Percentiles rank a stretch among this genome's conserved stretches.
Conservation (phyloP, 2,113 vertebrate species). For the Antigone vipio region DNA sequence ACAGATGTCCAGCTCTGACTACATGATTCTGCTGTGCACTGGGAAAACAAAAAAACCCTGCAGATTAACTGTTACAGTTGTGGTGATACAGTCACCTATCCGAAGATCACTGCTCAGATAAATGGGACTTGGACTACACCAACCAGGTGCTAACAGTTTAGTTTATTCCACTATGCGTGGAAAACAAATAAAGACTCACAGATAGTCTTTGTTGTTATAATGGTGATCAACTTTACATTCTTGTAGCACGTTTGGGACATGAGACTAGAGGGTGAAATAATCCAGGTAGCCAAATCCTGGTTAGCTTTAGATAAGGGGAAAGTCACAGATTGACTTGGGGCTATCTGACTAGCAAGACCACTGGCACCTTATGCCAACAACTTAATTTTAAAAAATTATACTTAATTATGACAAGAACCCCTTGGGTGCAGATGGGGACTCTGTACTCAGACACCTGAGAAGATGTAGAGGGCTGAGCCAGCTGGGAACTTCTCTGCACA, state of each 20-base stretch:
- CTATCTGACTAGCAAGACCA: neutral
- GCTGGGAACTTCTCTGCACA: neutral
- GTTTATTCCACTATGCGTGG: accelerated
- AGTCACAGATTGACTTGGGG: neutral
- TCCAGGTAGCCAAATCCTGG: neutral
- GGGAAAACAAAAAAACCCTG: neutral
- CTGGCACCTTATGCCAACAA: neutral
- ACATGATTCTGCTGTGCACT: neutral
- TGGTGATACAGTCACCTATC: neutral
- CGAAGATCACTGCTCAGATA: neutral
- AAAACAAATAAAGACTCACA: neutral
- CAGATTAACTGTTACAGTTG: neutral
- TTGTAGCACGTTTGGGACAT: neutral
- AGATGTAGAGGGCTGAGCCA: neutral
- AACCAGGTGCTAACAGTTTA: accelerated
- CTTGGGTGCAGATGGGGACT: neutral
- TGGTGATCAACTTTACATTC: neutral
- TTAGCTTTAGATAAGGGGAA: neutral
- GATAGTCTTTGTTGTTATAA: neutral
- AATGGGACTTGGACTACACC: neutral
- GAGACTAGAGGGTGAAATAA: neutral
- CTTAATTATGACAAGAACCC: neutral
- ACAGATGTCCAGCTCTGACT: neutral
- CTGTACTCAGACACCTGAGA: neutral
- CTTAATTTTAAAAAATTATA: neutral